Evolutionary conservation across 2,888 invertebrate genomes (phyloP), one percentile per base, ranked within the genome.

Genomic region (Timema cristinae): DNA sequence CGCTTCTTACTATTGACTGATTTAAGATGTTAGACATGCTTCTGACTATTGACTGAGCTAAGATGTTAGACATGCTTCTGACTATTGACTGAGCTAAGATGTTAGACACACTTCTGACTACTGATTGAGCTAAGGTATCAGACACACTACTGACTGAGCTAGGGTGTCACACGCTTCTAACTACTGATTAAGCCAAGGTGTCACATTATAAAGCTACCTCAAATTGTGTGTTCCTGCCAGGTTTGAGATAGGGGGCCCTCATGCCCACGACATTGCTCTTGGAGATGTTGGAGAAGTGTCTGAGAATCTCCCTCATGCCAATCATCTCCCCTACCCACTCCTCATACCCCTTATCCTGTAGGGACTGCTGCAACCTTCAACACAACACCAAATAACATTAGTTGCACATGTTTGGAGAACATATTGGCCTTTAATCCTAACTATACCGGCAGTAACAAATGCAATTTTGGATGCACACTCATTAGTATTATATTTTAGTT

Each of bases 251-350:
- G 4, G 95, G 95, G 10, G 94, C 95, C 78, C 95, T 85, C 85
- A 95, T 90, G 68, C 95, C 95, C 51, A 93, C 91, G 56, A 95
- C 88, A 79, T 95, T 94, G 70, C 88, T 88, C 68, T 89, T 88
- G 13, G 93, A 90, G 74, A 95, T 87, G 82, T 94, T 94, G 10
- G 94, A 87, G 80, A 95, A 94, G 79, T 90, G 88, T 75, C 87
- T 87, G 48, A 95, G 84, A 78, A 95, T 94, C 82, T 94, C 94
- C 75, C 94, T 87, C 95, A 95, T 95, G 68, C 95, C 95, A 78
- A 95, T 92, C 93, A 95, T 94, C 84, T 95, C 95, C 47, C 94
- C 93, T 0, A 91, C 92, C 95, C 95, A 96, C 81, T 94, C 94
- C 84, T 95, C 95, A 81, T 94, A 93, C 71, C 92, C 92, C 82